These are phyloP conservation scores for Hirtodrosophila histrioides DNA, from an alignment of 2,888 invertebrate species.

Conservation along the genomic window DNA sequence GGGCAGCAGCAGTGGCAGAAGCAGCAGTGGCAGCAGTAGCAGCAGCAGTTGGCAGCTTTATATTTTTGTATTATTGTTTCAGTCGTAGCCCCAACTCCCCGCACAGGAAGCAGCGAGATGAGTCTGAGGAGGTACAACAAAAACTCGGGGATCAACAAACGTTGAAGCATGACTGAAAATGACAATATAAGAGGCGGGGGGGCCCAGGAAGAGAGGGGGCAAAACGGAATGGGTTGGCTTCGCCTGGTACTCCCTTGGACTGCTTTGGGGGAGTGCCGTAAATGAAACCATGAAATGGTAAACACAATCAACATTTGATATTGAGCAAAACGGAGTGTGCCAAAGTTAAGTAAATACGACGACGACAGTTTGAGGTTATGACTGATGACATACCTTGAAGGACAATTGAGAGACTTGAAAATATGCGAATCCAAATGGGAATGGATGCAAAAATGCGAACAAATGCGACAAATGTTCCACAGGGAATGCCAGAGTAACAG, in stretches of 20 bases:
- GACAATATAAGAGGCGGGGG: slow-evolving; percentile 53
- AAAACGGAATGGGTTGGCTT: slow-evolving; percentile 9
- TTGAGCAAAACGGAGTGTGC: slow-evolving; percentile 48
- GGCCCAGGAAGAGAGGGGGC: slow-evolving; percentile 1
- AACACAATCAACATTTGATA: slow-evolving; percentile 67
- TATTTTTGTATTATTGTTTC: slow-evolving; percentile 65
- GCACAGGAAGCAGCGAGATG: slow-evolving; percentile 42
- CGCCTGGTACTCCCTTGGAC: slow-evolving; percentile 11
- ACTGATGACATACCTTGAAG: slow-evolving; percentile 51
- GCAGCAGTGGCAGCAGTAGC: slow-evolving; percentile 32
- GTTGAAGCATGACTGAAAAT: slow-evolving; percentile 64
- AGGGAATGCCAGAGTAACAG: slow-evolving; percentile 2
- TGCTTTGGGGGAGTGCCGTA: slow-evolving; percentile 34
- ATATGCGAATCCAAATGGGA: slow-evolving; percentile 14
- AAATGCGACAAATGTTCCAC: slow-evolving; percentile 17
- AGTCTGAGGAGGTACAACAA: slow-evolving; percentile 29
- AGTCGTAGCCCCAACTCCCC: slow-evolving; percentile 29
- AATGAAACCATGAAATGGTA: slow-evolving; percentile 72
- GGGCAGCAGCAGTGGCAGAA: slow-evolving; percentile 15
- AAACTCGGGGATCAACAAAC: slow-evolving; percentile 52
- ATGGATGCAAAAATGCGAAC: slow-evolving; percentile 4
- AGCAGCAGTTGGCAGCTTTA: slow-evolving; percentile 44
- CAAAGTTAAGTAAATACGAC: slow-evolving; percentile 58
- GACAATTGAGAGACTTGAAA: slow-evolving; percentile 34
- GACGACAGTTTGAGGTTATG: slow-evolving; percentile 48